phyloP scores from a whole-genome alignment of 2,113 vertebrate genomes.

The Potamarius usumacintae region DNA sequence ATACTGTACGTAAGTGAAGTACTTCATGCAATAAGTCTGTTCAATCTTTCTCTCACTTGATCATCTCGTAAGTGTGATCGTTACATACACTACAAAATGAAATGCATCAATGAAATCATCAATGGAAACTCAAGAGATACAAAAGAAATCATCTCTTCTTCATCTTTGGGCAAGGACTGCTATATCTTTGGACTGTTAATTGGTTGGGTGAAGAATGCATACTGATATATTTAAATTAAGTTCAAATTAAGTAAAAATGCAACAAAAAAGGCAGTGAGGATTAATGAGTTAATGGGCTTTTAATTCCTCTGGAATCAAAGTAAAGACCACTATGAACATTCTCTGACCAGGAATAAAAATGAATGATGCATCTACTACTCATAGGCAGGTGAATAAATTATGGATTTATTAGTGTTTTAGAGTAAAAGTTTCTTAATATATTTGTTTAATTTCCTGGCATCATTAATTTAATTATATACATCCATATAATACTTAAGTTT shows the following conservation, averaged over 20 bases:
- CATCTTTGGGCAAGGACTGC: background rate
- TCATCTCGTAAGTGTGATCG: background rate
- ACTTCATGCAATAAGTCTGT: background rate
- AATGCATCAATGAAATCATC: background rate
- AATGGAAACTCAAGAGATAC: background rate
- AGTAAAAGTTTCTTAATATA: background rate
- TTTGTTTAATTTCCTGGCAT: background rate
- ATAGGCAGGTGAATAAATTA: background rate
- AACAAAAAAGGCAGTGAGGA: background rate
- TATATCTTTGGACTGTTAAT: background rate
- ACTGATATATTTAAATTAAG: too few relatives aligned
- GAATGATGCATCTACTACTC: background rate
- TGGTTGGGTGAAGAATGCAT: too few relatives aligned
- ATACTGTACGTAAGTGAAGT: background rate
- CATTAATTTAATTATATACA: conserved; percentile 10
- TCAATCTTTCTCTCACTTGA: background rate
- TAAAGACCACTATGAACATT: background rate
- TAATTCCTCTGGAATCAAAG: background rate
- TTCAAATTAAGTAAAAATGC: background rate
- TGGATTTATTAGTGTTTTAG: background rate
- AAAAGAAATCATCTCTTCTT: background rate
- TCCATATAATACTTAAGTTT: conserved; percentile 19
- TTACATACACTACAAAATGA: background rate
- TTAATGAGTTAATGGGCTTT: background rate
- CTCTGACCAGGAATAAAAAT: background rate